Percentiles rank a stretch among this genome's conserved stretches.
phyloP scores from a whole-genome alignment of 2,888 invertebrate species.

The Gerris lacustris region DNA sequence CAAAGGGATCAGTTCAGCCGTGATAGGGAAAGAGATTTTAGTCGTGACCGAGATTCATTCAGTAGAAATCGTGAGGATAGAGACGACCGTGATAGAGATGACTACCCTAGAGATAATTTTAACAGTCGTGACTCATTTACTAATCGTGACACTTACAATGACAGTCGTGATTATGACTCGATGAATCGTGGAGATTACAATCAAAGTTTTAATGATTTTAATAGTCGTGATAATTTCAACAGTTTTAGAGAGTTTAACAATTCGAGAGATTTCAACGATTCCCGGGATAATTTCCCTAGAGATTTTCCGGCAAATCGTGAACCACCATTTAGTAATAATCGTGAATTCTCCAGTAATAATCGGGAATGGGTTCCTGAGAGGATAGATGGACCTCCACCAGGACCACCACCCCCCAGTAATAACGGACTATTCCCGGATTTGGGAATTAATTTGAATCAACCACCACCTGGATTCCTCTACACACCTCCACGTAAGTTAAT shows the following conservation, averaged over 20 bases:
- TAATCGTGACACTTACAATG: background rate
- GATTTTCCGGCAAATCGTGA: background rate
- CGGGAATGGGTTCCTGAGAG: background rate
- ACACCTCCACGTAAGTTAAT: conserved; percentile 27
- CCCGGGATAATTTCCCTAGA: background rate
- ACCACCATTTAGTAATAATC: no score
- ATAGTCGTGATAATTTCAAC: no score
- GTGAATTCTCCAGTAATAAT: background rate
- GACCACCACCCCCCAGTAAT: conserved; percentile 21
- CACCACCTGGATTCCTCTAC: conserved; percentile 42
- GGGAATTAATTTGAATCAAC: conserved; percentile 42
- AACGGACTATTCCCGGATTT: conserved; percentile 29
- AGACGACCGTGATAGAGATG: background rate
- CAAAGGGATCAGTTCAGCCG: background rate
- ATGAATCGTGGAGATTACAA: background rate
- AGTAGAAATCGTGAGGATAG: background rate
- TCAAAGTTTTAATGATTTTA: no score
- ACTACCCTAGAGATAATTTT: background rate
- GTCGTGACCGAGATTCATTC: background rate
- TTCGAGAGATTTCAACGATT: background rate
- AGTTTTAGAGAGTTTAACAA: background rate
- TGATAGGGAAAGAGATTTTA: background rate
- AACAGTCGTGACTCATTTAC: background rate
- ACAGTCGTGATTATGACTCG: no score
- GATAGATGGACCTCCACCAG: conserved; percentile 28